Percentiles rank a stretch among this genome's conserved stretches.
Conservation (phyloP, 1,140 invertebrate species). For the Pogonognathellus flavescens region DNA sequence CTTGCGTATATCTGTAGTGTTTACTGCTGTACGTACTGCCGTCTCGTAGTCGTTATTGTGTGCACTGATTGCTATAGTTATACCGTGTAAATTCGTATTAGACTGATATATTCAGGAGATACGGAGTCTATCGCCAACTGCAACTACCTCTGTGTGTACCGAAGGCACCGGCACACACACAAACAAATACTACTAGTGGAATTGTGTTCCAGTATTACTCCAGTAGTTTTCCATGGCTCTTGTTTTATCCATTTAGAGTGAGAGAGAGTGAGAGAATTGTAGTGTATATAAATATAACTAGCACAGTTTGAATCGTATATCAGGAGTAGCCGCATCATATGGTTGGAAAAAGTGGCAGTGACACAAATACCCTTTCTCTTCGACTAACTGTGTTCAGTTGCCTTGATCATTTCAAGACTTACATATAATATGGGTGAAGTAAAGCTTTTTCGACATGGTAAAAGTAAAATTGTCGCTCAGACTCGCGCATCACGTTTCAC, state of each 20-base stretch:
- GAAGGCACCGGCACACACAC: too few species aligned
- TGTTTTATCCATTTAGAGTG: constrained; percentile 5
- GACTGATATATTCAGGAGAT: too few species aligned
- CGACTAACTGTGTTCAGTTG: background rate
- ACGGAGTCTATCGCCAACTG: too few species aligned
- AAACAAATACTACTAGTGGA: background rate
- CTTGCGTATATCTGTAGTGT: constrained; percentile 1
- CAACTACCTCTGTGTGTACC: too few species aligned
- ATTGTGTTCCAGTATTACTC: background rate
- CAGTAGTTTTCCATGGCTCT: constrained; percentile 10
- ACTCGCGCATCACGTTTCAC: constrained; percentile 42
- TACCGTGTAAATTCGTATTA: background rate
- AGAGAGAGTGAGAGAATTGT: background rate
- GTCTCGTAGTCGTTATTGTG: background rate
- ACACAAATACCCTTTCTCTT: background rate
- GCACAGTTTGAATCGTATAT: background rate
- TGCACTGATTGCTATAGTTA: background rate
- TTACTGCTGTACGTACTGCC: background rate
- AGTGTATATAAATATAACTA: background rate
- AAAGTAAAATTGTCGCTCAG: constrained; percentile 38
- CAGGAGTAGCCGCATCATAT: background rate
- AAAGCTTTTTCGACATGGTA: constrained; percentile 34
- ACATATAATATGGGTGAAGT: constrained; percentile 8
- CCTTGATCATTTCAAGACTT: background rate
- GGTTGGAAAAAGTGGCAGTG: background rate